Conservation (phyloP, 2,797 vertebrate species). For the Tapirus indicus region DNA sequence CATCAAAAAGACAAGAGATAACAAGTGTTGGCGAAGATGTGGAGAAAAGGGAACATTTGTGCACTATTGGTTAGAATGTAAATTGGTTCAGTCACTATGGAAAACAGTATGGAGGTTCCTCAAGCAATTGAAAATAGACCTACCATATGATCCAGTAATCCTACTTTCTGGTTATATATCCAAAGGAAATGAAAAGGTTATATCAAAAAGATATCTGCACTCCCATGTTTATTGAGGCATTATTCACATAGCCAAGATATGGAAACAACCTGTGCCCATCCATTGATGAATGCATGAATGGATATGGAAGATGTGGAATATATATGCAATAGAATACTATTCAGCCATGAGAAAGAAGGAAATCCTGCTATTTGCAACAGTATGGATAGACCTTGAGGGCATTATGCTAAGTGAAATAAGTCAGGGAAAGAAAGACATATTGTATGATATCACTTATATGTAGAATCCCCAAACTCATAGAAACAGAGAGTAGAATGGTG, state of each 20-base stretch:
- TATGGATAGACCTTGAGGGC: background rate
- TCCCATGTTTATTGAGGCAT: too few species aligned
- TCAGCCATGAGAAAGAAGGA: background rate
- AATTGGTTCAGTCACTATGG: background rate
- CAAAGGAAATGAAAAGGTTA: too few species aligned
- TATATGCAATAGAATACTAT: background rate
- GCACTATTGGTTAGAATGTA: background rate
- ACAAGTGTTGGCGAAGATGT: background rate
- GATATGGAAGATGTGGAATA: background rate
- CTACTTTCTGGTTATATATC: too few species aligned
- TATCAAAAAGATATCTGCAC: too few species aligned
- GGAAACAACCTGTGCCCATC: too few species aligned
- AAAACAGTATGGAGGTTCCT: background rate
- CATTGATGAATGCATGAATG: background rate
- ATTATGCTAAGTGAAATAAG: background rate
- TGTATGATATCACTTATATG: background rate
- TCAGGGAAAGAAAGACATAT: background rate
- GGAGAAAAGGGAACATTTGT: background rate
- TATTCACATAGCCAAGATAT: too few species aligned
- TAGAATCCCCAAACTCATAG: background rate
- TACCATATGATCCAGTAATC: too few species aligned
- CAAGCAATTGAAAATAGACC: too few species aligned
- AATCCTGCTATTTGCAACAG: background rate
- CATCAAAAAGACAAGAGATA: background rate
- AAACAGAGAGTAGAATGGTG: background rate